Evolutionary conservation across 2,797 vertebrate species (phyloP).

Genomic region (Propithecus perrieri): DNA sequence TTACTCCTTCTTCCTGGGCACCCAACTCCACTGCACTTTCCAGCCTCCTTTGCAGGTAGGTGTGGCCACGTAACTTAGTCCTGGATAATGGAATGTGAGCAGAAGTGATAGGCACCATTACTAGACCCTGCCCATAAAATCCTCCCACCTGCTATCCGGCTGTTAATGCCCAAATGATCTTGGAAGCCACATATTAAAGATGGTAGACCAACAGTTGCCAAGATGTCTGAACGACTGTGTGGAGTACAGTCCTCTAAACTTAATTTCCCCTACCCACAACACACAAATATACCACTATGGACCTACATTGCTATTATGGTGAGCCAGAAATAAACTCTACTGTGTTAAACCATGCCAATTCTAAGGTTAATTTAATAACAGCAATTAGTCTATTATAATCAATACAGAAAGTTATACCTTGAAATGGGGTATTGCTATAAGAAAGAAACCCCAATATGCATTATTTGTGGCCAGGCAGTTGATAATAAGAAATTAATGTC

Average conservation of each 20-base stretch:
- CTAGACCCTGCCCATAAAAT: not conserved
- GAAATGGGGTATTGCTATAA: not conserved
- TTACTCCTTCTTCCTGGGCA: not conserved
- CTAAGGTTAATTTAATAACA: not conserved
- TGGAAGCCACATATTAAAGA: not conserved
- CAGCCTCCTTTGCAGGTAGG: not conserved
- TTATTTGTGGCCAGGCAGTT: not conserved
- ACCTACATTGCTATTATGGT: not conserved
- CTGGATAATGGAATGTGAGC: not conserved
- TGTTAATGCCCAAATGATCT: not conserved
- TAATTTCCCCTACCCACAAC: not conserved
- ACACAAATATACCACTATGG: not conserved
- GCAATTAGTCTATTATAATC: not conserved
- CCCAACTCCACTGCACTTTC: not conserved
- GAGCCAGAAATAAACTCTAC: not conserved
- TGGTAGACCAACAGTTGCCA: not conserved
- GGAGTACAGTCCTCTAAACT: not conserved
- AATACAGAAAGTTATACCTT: not conserved
- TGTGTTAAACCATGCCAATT: not conserved
- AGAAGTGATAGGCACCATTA: not conserved
- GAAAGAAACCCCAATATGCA: not conserved
- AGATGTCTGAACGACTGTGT: not conserved
- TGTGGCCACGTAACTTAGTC: not conserved
- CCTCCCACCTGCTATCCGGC: not conserved
- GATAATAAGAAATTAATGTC: not conserved